Percentiles rank a stretch among this genome's conserved stretches.
These are phyloP conservation scores for Brachyalestes nurse DNA, from an alignment of 2,797 vertebrate genomes.

Conservation along the genomic window DNA sequence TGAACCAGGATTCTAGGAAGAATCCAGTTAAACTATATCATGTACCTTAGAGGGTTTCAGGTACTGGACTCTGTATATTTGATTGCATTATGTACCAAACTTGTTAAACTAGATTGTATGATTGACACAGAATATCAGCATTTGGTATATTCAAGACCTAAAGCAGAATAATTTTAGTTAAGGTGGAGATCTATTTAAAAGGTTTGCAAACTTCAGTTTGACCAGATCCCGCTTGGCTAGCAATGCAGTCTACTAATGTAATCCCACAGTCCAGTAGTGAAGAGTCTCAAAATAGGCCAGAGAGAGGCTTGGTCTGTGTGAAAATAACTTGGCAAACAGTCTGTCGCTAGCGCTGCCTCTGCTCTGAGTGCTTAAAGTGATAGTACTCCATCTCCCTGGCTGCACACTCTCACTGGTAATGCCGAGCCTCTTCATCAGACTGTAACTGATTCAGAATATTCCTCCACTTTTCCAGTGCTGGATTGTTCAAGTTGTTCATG, in stretches of 20 bases:
- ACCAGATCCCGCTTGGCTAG: neutral
- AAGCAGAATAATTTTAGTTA: conserved; percentile 1
- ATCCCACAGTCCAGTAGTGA: conserved; percentile 27
- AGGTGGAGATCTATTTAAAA: conserved; percentile 6
- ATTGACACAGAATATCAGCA: conserved; percentile 17
- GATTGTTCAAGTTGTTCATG: conserved; percentile 29
- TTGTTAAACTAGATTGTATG: conserved; percentile 13
- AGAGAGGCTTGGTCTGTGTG: conserved; percentile 37
- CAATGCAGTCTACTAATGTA: conserved; percentile 28
- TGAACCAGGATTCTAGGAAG: conserved; percentile 50
- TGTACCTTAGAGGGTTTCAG: conserved; percentile 11
- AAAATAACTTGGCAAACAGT: conserved; percentile 47
- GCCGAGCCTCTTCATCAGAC: conserved; percentile 22
- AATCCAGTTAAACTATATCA: conserved; percentile 37
- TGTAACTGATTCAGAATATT: conserved; percentile 16
- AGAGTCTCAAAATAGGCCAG: conserved; percentile 47
- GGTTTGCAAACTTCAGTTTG: neutral
- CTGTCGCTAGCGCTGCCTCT: conserved; percentile 22
- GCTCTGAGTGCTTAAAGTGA: conserved; percentile 45
- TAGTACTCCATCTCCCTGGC: conserved; percentile 25
- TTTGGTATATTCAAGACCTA: conserved; percentile 16
- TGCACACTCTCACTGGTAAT: conserved; percentile 21
- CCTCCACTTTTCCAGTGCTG: neutral
- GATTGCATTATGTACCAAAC: conserved; percentile 36
- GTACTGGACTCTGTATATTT: conserved; percentile 12